phyloP scores from a whole-genome alignment of 2,113 vertebrate genomes.

The Grus americana region DNA sequence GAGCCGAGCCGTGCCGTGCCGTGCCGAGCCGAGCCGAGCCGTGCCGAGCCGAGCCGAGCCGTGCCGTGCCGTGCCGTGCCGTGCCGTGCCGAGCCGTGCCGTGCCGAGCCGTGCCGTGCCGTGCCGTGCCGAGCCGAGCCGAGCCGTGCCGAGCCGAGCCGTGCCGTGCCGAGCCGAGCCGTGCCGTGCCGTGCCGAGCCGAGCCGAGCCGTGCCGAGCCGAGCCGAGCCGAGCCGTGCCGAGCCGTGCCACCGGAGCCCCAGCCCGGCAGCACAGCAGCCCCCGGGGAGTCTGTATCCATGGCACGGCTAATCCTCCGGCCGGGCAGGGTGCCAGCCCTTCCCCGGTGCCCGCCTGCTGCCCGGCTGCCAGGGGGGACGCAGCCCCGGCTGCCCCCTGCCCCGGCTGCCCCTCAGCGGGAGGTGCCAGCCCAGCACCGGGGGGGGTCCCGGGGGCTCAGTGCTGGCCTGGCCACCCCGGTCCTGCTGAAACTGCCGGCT shows the following conservation, averaged over 20 bases:
- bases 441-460: not conserved
- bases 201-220: rapidly evolving
- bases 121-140: no score
- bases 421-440: not conserved
- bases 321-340: not conserved
- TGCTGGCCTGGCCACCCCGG: rapidly evolving
- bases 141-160: no score
- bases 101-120: no score
- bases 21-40: no score
- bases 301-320: not conserved
- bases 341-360: not conserved
- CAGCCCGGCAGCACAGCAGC: not conserved
- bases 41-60: no score
- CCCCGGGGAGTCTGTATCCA: constrained; percentile 18
- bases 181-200: rapidly evolving
- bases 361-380: not conserved
- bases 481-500: rapidly evolving
- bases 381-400: not conserved
- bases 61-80: no score
- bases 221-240: not conserved
- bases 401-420: not conserved
- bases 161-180: rapidly evolving
- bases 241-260: not conserved
- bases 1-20: rapidly evolving
- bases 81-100: no score